These are phyloP conservation scores for Gasteruption jaculator DNA, from an alignment of 2,888 invertebrate genomes.

Conservation along the genomic window DNA sequence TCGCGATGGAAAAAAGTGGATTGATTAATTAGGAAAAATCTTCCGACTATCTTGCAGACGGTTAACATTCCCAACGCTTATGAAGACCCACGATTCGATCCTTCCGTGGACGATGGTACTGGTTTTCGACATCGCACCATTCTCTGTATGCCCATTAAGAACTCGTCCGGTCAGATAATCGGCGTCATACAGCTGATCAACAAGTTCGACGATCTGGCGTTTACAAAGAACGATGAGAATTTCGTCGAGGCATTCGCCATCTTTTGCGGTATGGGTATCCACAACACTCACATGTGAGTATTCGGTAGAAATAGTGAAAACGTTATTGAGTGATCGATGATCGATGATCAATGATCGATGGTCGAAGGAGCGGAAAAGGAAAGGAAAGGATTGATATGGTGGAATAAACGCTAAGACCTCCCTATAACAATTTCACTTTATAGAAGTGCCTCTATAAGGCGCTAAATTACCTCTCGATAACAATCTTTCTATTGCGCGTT, in stretches of 20 bases:
- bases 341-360: no score
- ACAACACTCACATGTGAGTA: constrained; percentile 86
- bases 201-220: constrained; percentile 85
- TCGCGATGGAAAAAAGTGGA: constrained; percentile 3
- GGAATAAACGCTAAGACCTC: no score
- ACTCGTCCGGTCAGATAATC: constrained; percentile 85
- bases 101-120: constrained; percentile 76
- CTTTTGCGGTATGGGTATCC: constrained; percentile 96
- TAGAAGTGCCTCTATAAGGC: no score
- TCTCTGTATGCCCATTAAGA: constrained; percentile 94
- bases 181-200: constrained; percentile 90
- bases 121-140: constrained; percentile 85
- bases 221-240: constrained; percentile 94
- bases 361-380: no score
- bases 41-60: constrained; percentile 60
- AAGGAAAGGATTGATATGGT: no score
- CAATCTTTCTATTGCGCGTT: no score
- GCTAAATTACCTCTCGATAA: no score
- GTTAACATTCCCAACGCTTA: constrained; percentile 89
- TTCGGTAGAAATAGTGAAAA: constrained; percentile 1
- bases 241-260: constrained; percentile 96
- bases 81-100: constrained; percentile 83
- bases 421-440: no score
- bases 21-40: not conserved
- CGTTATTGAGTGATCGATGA: constrained; percentile 6